A percentile compares a stretch with the other conserved stretches of the same genome.
phyloP scores from a whole-genome alignment of 2,113 vertebrate genomes.

The Oryzias javanicus region DNA sequence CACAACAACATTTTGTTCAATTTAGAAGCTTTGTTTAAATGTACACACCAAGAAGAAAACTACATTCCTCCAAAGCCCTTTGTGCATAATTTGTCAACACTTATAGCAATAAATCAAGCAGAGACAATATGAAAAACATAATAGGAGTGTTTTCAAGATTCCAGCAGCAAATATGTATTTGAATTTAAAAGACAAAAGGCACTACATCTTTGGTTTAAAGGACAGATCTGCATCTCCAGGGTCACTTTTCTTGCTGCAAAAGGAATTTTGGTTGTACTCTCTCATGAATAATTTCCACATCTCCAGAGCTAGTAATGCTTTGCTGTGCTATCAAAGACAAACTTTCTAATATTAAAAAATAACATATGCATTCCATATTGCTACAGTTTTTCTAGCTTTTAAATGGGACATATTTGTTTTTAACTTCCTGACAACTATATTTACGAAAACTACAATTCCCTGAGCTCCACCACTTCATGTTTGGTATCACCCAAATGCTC shows the following conservation, averaged over 20 bases:
- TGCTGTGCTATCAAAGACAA: not conserved
- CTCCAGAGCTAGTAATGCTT: not conserved
- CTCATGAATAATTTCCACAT: slow-evolving; percentile 1
- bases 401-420: too few relatives aligned
- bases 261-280: not conserved
- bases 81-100: not conserved
- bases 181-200: not conserved
- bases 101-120: too few relatives aligned
- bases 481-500: too few relatives aligned
- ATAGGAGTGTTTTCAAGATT: not conserved
- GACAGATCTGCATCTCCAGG: slow-evolving; percentile 3
- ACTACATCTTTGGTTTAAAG: not conserved
- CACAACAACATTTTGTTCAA: not conserved
- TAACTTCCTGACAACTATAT: too few relatives aligned
- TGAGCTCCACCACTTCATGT: too few relatives aligned
- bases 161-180: not conserved
- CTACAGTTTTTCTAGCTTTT: too few relatives aligned
- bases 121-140: not conserved
- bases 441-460: too few relatives aligned
- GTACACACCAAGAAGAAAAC: not conserved
- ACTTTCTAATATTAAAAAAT: not conserved
- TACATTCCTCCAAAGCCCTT: not conserved
- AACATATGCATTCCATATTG: not conserved
- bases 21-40: not conserved
- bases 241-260: not conserved